Evolutionary conservation across 2,113 vertebrate genomes (phyloP), one percentile per base, ranked within the genome.

Genomic region (Equus quagga): DNA sequence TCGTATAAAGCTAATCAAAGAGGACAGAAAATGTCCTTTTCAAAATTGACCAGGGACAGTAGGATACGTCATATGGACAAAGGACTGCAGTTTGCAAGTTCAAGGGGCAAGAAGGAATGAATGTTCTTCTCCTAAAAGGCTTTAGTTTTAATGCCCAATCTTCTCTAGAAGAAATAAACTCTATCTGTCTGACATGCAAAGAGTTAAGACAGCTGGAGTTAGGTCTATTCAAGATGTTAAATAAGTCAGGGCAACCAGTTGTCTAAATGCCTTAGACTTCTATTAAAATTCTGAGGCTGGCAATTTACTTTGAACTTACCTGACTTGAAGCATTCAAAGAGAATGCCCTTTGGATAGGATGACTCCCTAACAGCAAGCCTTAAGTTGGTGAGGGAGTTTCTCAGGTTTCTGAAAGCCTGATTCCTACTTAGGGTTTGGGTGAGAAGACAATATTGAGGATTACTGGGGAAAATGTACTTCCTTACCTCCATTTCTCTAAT

Each of bases 181-280:
- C 17, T 21, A 81, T 96, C 69, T 90, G 18, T 36, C 54, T 75
- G 56, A 89, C 65, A 73, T 44, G 62, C 41, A 85, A 76, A 93
- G 41, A 94, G 24, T 88, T 82, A 88, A 78, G 12, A 83, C 31
- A 91, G 56, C 44, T 64, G 31, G 54, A 91, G 15, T 89, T 92
- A 94, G 88, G n/a, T 72, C 75, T 94, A 54, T 56, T 93, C 21
- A 89, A 81, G 81, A 92, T 90, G 24, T 96, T 97, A 91, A 89
- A 46, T 83, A 94, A 87, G 56, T 87, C 62, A 91, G 54, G 24
- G 15, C 75, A 82, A 76, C 36, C 21, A 75, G 58, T 87, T 90
- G 36, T 86, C 73, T 95, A 93, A 97, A 95, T 90, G 24, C 33
- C 36, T 87, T 56, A 64, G 51, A 86, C 49, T 60, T 91, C 64